These are phyloP conservation scores for Pipistrellus kuhlii DNA, from an alignment of 2,797 vertebrate species.

Conservation along the genomic window DNA sequence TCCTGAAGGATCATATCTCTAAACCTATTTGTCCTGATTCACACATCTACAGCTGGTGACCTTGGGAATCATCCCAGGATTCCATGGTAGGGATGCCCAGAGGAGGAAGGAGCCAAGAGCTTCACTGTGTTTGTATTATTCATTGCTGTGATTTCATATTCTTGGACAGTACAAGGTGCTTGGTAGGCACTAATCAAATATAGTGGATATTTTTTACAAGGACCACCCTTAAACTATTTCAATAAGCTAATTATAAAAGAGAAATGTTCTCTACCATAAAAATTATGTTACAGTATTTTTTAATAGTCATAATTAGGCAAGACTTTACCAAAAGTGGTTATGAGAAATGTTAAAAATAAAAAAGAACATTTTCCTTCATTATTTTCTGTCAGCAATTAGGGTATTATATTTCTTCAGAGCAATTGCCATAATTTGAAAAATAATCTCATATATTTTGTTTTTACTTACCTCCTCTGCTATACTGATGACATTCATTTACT, in stretches of 20 bases:
- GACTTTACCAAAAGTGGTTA: neutral
- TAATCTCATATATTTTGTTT: neutral
- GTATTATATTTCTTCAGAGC: no score
- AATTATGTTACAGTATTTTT: neutral
- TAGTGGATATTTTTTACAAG: neutral
- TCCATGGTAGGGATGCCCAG: neutral
- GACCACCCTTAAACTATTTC: neutral
- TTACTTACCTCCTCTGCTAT: neutral
- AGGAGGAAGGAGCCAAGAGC: neutral
- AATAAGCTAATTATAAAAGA: neutral
- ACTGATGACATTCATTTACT: neutral
- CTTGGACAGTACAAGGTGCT: neutral
- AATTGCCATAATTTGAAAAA: neutral
- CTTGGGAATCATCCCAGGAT: neutral
- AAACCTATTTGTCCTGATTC: neutral
- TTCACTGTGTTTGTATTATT: neutral
- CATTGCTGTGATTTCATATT: neutral
- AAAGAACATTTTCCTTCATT: neutral
- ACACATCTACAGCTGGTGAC: neutral
- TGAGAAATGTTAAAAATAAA: neutral
- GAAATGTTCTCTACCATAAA: neutral
- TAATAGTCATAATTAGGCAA: neutral
- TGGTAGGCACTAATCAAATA: neutral
- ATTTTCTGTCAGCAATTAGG: neutral
- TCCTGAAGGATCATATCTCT: neutral